Evolutionary conservation across 2,113 vertebrate genomes (phyloP), one percentile per base, ranked within the genome.

Genomic region (Rhipidura dahli): DNA sequence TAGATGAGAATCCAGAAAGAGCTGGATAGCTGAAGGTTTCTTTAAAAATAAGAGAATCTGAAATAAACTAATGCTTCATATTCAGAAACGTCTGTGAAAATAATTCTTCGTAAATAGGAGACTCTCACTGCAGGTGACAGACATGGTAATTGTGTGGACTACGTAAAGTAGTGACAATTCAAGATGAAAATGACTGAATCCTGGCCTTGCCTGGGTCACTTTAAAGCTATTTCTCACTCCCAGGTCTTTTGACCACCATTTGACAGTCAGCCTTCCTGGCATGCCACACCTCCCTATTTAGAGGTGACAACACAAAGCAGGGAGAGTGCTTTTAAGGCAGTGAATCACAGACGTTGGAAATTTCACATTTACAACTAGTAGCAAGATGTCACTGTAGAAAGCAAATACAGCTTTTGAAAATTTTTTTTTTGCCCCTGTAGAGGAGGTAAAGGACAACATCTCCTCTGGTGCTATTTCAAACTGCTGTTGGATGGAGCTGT

Each of bases 401-500:
- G 40, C 37, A 85, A 83, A 57, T 14, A 82, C 69, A 83, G 20
- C 3, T 19, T n/a, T n/a, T n/a, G n/a, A n/a, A n/a, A n/a, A n/a
- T 8, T 6, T 4, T 15, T 65, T 61, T 57, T 47, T 50, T 22
- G 1, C 19, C 60, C 27, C 0, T 0, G 4, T 20, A 72, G 57
- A n/a, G 13, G 19, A 63, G 63, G 51, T 75, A 86, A 83, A 88
- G 59, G 63, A 93, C 72, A 88, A 2, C 71, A 66, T 78, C 82
- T 88, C 69, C 44, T 78, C 49, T n/a, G 26, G 47, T 15, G 45
- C 47, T 57, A 68, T 78, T 80, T 82, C 44, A 66, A 83, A 86
- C 27, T 92, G 51, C 63, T 95, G 35, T 80, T 89, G 83, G 89
- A 91, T 83, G n/a, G 66, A 90, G 54, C 57, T 83, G 92, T 86